A percentile compares a stretch with the other conserved stretches of the same genome.
phyloP scores from a whole-genome alignment of 2,797 vertebrate species.

The Trachurus trachurus region DNA sequence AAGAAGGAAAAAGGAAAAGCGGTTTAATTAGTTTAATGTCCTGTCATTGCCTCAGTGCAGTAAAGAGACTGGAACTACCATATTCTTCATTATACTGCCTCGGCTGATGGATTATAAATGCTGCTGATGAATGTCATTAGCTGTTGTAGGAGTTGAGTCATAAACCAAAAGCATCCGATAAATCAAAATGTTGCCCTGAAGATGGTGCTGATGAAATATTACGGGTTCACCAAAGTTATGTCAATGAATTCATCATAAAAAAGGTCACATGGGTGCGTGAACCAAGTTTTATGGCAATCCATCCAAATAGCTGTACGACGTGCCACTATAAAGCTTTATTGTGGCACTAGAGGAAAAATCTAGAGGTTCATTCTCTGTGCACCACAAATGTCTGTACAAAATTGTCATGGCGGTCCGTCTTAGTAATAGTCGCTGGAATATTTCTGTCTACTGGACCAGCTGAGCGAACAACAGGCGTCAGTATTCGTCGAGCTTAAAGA shows the following conservation, averaged over 20 bases:
- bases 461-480: constrained; percentile 6
- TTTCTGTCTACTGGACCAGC: constrained; percentile 8
- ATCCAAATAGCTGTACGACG: neutral
- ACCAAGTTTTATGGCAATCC: neutral
- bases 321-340: neutral
- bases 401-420: neutral
- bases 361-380: neutral
- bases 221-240: neutral
- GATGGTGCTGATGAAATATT: neutral
- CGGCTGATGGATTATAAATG: neutral
- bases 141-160: neutral
- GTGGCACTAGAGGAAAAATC: neutral
- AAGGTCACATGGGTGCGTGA: neutral
- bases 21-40: neutral
- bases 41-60: neutral
- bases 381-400: neutral
- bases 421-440: neutral
- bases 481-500: constrained; percentile 13
- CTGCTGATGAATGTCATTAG: neutral
- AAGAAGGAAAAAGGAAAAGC: neutral
- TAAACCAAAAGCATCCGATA: neutral
- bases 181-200: neutral
- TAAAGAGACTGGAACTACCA: neutral
- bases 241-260: neutral
- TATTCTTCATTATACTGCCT: neutral